Conservation (phyloP, 2,888 invertebrate genomes). For the Atherix ibis region DNA sequence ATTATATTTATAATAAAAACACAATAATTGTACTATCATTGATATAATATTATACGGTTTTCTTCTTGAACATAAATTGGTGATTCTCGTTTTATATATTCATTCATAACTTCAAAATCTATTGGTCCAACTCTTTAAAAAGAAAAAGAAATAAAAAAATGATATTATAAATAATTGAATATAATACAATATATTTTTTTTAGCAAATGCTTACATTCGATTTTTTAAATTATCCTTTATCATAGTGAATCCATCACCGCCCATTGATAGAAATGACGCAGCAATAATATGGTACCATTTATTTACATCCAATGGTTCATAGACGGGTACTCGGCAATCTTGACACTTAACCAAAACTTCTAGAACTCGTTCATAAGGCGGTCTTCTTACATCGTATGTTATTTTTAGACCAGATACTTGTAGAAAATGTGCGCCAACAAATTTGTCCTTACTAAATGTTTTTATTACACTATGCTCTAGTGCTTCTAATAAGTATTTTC, state of each 20-base stretch:
- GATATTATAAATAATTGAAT: conserved; percentile 6
- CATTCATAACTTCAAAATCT: conserved; percentile 21
- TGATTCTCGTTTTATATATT: conserved; percentile 16
- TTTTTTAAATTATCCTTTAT: conserved; percentile 21
- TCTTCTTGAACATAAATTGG: conserved; percentile 18
- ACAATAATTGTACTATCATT: no score
- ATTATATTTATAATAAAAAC: no score
- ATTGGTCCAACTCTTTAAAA: conserved; percentile 17
- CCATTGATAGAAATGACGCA: conserved; percentile 44
- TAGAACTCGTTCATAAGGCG: conserved; percentile 41
- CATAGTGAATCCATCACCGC: conserved; percentile 53
- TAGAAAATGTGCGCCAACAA: conserved; percentile 36
- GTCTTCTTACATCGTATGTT: conserved; percentile 41
- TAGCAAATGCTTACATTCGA: neutral
- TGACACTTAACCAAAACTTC: conserved; percentile 42
- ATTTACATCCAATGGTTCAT: conserved; percentile 38
- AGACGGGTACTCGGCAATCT: conserved; percentile 46
- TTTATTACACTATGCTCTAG: conserved; percentile 40
- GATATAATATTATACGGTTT: conserved; percentile 16
- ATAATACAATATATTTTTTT: neutral
- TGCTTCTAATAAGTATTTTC: conserved; percentile 44
- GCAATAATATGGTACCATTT: conserved; percentile 45
- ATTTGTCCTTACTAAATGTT: conserved; percentile 26
- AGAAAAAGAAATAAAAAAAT: neutral
- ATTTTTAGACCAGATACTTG: conserved; percentile 41